These are phyloP conservation scores for Bucco capensis DNA, from an alignment of 2,113 vertebrate species.

Conservation along the genomic window DNA sequence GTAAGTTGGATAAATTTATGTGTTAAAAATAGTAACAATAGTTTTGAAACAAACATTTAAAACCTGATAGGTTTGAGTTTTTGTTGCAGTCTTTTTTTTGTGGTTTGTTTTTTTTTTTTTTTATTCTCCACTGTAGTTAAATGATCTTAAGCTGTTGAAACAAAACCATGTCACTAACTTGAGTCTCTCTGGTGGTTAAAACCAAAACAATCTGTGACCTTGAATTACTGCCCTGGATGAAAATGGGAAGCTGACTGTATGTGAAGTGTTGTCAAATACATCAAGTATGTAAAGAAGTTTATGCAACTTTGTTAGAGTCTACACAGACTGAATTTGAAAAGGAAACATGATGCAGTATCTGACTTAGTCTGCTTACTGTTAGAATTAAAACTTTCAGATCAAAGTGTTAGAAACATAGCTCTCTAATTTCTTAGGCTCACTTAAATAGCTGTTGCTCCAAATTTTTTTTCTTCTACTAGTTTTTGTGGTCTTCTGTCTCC, in stretches of 20 bases:
- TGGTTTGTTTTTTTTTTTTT: too few species aligned
- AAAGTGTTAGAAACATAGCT: neutral
- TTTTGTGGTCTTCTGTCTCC: neutral
- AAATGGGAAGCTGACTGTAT: neutral
- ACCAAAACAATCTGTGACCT: neutral
- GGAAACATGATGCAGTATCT: neutral
- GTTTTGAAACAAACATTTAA: neutral
- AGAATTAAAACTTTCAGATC: neutral
- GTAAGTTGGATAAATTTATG: neutral
- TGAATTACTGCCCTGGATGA: neutral
- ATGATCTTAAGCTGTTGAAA: neutral
- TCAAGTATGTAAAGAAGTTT: neutral
- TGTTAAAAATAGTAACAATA: neutral
- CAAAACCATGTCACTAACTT: neutral
- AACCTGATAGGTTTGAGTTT: neutral
- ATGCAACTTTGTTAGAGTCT: neutral
- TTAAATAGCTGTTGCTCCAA: neutral
- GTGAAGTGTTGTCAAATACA: neutral
- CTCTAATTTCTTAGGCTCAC: neutral
- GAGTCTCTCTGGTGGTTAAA: neutral
- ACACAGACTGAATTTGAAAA: neutral
- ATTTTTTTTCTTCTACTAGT: neutral
- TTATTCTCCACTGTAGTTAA: neutral
- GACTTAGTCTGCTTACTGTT: neutral
- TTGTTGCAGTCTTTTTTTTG: neutral